Base-by-base conservation (phyloP, 2,113 vertebrate species). In the Heterotilapia buettikoferi region DNA sequence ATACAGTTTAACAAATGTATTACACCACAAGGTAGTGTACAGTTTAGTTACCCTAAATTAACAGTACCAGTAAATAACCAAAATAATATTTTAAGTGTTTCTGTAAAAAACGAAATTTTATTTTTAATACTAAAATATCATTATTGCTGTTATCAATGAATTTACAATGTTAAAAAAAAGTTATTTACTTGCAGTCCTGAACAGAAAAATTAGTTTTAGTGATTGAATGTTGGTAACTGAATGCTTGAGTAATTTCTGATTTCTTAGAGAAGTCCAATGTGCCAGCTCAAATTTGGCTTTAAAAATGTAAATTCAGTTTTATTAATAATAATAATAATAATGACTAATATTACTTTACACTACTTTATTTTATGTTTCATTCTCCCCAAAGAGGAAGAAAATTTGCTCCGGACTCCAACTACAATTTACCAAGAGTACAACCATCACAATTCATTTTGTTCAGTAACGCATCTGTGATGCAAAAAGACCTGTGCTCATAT, bases 101-200 rank as follows among this genome's bases (percentile, higher is more conserved):
- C 31, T 66, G 61, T 66, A 36, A 66, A n/a, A 36, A 66, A n/a
- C 0, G 0, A 66, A 36, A 36, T n/a, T n/a, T 66, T 66, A 66
- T 36, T 66, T n/a, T 36, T 66, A 66, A 36, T 66, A 66, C 61
- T 36, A 66, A 66, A 66, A n/a, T 66, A 66, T n/a, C 18, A 66
- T n/a, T 61, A 31, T 61, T 66, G 31, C 4, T 66, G 61, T 63
- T 63, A 63, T 7, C 31, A 63, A n/a, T 12, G 2, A 66, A 12
- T 36, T n/a, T 63, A 33, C 24, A 29, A 29, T 61, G 12, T 2
- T 14, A 0, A 12, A 21, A 54, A n/a, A 56, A 61, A 63, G 31
- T 36, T 66, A n/a, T 12, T 36, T 66, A 66, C 61, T 66, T 66
- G 18, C 31, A 66, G 18, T 36, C 31, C 6, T 66, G 31, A 66